Base-by-base conservation (phyloP, 2,113 vertebrate species). In the Malurus alboscapulatus region DNA sequence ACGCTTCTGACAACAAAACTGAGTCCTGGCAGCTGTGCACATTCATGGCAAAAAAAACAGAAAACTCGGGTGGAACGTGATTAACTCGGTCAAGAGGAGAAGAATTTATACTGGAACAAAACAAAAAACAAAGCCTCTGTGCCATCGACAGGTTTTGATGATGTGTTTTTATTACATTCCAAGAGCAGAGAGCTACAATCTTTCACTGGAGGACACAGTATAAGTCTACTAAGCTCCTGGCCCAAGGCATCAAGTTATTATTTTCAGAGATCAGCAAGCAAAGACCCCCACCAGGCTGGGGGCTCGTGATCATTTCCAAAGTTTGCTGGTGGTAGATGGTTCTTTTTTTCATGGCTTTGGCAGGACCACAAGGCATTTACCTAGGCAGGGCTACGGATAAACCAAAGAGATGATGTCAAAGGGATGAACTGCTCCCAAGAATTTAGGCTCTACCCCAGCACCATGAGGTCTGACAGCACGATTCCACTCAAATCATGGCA, bases 111-210 rank as follows among this genome's bases (percentile, higher is more conserved):
- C 62, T 89, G 71, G 55, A 92, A 95, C 69, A 58, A 84, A 79
- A 93, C 75, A 63, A 77, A 59, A 92, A 84, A 6, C n/a, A 42
- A 79, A 94, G 59, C 94, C 93, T 94, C 94, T 57, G 94, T 95
- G 94, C 93, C 95, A 86, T 95, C 32, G 14, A 91, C 92, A 96
- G 88, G 92, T 96, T 94, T 96, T 95, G 94, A 94, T 79, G 92
- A 96, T 90, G 90, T 91, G 87, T 90, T 96, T 96, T 95, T 95
- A 96, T 96, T 95, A 94, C 89, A 95, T 90, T 58, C 88, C 91
- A 96, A 94, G 93, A 96, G 93, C 95, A 96, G 94, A 96, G 94
- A 95, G 94, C 94, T 96, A 94, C 93, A 95, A 91, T 91, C 80
- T 95, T 95, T 94, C 68, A 91, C 96, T 96, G 94, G 94, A 96